These are phyloP conservation scores for Drymodes brunneopygia DNA, from an alignment of 2,113 vertebrate genomes.

Conservation along the genomic window DNA sequence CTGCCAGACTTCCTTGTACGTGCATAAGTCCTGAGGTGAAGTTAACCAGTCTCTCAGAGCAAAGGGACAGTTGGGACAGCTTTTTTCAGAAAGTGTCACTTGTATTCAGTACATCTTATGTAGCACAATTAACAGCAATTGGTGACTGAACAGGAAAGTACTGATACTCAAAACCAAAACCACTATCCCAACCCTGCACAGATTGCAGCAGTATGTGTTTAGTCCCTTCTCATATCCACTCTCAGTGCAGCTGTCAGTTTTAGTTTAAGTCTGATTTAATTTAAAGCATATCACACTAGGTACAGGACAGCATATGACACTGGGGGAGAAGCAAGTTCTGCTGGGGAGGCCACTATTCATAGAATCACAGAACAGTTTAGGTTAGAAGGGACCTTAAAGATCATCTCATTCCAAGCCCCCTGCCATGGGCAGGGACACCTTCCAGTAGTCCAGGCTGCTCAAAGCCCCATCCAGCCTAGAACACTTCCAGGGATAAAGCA, in stretches of 20 bases:
- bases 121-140: background rate
- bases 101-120: accelerated
- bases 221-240: background rate
- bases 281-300: background rate
- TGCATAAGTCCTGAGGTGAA: accelerated
- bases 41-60: too few relatives aligned
- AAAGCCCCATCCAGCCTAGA: background rate
- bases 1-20: background rate
- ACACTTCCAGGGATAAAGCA: background rate
- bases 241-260: background rate
- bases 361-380: background rate
- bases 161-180: background rate
- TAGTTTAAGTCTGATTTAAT: background rate
- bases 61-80: background rate
- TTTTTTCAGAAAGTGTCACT: background rate
- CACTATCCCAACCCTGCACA: background rate
- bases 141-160: background rate
- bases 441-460: background rate
- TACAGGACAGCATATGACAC: background rate
- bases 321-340: background rate
- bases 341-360: background rate
- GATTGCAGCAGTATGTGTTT: background rate
- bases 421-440: background rate
- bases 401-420: background rate
- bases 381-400: background rate